phyloP scores from a whole-genome alignment of 2,113 vertebrate species.

The Channa maculata region DNA sequence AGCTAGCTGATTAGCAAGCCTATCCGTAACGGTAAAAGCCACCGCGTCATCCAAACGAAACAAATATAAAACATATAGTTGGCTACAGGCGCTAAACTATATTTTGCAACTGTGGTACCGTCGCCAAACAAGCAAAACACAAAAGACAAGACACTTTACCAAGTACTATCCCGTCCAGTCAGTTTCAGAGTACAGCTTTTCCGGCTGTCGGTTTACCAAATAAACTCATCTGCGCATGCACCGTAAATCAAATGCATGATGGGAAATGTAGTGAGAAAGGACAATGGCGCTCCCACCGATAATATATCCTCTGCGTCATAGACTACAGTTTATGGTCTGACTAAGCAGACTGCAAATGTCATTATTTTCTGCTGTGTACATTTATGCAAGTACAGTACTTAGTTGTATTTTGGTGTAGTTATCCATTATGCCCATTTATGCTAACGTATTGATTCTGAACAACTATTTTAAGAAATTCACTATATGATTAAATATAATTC shows the following conservation, averaged over 20 bases:
- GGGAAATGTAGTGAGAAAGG: constrained; percentile 65
- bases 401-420: no score
- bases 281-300: background rate
- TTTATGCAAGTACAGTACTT: no score
- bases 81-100: background rate
- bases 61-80: background rate
- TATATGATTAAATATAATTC: no score
- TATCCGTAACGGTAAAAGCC: constrained; percentile 12
- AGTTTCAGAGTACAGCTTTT: constrained; percentile 69
- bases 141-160: constrained; percentile 74
- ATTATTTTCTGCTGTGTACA: no score
- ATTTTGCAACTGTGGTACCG: background rate
- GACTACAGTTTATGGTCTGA: no score
- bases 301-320: no score
- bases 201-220: constrained; percentile 73
- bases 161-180: constrained; percentile 69
- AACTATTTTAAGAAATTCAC: no score
- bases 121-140: constrained; percentile 14
- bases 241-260: background rate
- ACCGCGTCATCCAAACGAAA: background rate
- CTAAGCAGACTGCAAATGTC: no score
- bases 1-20: constrained; percentile 53
- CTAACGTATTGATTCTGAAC: no score
- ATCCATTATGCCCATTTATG: no score
- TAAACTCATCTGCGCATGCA: constrained; percentile 74